phyloP scores from a whole-genome alignment of 2,113 vertebrate genomes.

The Fulica atra region DNA sequence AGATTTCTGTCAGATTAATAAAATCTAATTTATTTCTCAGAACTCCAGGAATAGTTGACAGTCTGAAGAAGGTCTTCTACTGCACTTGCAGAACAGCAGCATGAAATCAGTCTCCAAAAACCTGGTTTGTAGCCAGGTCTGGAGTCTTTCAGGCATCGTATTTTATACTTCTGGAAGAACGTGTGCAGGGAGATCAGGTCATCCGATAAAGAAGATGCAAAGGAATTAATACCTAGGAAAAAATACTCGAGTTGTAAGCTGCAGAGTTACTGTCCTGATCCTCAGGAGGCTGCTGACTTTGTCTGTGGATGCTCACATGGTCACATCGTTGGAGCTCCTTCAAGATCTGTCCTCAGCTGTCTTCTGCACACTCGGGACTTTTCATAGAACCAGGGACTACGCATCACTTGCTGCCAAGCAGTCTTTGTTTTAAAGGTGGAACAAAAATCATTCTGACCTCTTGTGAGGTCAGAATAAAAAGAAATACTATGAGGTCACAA shows the following conservation, averaged over 20 bases:
- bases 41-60: slow-evolving; percentile 12
- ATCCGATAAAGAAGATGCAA: not conserved
- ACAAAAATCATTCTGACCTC: not conserved
- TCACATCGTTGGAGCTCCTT: not conserved
- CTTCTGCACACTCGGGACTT: not conserved
- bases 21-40: not conserved
- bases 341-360: not conserved
- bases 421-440: not conserved
- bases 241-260: not conserved
- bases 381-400: not conserved
- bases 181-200: not conserved
- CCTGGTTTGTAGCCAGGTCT: not conserved
- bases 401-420: not conserved
- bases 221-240: not conserved
- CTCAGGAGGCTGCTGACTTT: not conserved
- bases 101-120: not conserved
- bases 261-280: not conserved
- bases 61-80: not conserved
- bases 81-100: slow-evolving; percentile 14
- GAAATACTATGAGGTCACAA: not conserved
- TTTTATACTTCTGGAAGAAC: slow-evolving; percentile 2
- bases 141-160: not conserved
- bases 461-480: not conserved
- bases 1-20: slow-evolving; percentile 16
- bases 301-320: not conserved